Evolutionary conservation across 1,140 invertebrate genomes (phyloP), one percentile per base, ranked within the genome.

Genomic region (Cylas formicarius): DNA sequence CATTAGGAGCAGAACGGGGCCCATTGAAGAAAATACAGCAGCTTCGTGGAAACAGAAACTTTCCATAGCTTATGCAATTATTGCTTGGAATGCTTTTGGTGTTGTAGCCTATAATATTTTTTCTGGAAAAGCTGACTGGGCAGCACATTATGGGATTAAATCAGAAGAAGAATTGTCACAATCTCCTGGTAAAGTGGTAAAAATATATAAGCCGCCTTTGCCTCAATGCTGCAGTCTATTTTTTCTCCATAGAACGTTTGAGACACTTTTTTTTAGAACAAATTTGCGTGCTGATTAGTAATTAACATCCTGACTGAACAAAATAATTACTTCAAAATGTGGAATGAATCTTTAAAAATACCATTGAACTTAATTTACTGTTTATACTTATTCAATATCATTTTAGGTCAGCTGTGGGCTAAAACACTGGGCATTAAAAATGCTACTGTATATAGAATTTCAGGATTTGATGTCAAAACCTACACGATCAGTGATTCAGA

Each of bases 81-180:
- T 78, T 9, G 72, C 75, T 9, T 80, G 77, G 76, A 76, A 81
- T 66, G 73, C 75, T 0, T 76, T 81, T 53, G 77, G 76, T 8
- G 54, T 77, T 16, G 71, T 81, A 4, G 39, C 68, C 19, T 80
- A 77, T 48, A 70, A 65, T 56, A 57, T 70, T 7, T 75, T 65
- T 35, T 68, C 67, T 23, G 79, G 79, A 0, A 75, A 74, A 55
- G 66, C 61, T 2, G 75, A 81, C 60, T 80, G 76, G 78, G 77
- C 77, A 4, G 67, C 72, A 48, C 73, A 73, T 51, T 71, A 76
- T 62, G 79, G 78, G 19, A 59, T 76, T 7, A 77, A 78, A 61
- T 57, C 68, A 18, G 72, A 79, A 23, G 72, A 73, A 56, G 76
- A 80, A 40, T 46, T 64, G 21, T 40, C 63, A 4, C 53, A 72